A percentile compares a stretch with the other conserved stretches of the same genome.
Evolutionary conservation across 30 jellyfish, hydroid and myxozoan genomes (phyloP).

Genomic region (Hydractinia echinata): DNA sequence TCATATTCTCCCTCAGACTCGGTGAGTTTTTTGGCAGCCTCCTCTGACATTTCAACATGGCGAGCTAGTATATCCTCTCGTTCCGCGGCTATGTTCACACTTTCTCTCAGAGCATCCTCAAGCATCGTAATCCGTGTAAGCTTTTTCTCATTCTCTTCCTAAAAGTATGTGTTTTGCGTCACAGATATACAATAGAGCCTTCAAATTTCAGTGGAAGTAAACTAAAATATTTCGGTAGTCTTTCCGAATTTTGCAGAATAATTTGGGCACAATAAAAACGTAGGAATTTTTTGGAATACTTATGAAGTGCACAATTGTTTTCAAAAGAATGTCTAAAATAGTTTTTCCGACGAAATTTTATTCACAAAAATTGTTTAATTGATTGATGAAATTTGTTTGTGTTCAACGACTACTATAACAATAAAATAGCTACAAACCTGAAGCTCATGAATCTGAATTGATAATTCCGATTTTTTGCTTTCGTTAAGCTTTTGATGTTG

Average conservation of each 20-base stretch:
- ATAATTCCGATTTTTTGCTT: conserved; percentile 37
- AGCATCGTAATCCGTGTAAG: conserved; percentile 76
- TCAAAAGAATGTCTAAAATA: too few species aligned
- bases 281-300: too few species aligned
- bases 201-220: too few species aligned
- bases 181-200: too few species aligned
- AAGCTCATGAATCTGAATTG: conserved; percentile 7
- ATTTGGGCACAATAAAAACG: too few species aligned
- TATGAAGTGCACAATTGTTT: too few species aligned
- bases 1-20: conserved; percentile 60
- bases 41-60: conserved; percentile 75
- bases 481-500: conserved; percentile 66
- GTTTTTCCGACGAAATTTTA: too few species aligned
- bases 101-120: conserved; percentile 92
- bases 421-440: not conserved
- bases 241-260: too few species aligned
- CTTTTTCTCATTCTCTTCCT: conserved; percentile 57
- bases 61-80: conserved; percentile 80
- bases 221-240: too few species aligned
- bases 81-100: conserved; percentile 90
- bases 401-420: too few species aligned
- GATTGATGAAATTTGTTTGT: too few species aligned
- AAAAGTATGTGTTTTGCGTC: not conserved
- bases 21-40: conserved; percentile 48
- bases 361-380: too few species aligned